Conservation (phyloP, 2,113 vertebrate genomes). For the Turnix velox region DNA sequence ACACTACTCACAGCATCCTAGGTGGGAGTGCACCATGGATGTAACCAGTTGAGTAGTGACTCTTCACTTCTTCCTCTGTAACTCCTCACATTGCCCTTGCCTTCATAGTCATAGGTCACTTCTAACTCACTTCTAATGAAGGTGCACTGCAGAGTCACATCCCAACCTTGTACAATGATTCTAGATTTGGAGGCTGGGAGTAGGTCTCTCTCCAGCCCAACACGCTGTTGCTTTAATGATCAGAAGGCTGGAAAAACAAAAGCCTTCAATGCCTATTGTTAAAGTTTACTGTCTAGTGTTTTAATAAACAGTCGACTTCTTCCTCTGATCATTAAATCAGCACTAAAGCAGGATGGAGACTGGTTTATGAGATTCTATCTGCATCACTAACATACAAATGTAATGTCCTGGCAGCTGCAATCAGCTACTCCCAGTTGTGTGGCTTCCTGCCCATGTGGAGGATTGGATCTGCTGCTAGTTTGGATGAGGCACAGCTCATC, state of each 20-base stretch:
- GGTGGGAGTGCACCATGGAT: fast-evolving
- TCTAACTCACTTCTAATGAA: no score
- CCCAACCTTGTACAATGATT: not conserved
- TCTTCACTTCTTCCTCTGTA: not conserved
- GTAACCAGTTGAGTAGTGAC: fast-evolving
- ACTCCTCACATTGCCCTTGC: not conserved
- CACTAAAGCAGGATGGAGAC: constrained; percentile 37
- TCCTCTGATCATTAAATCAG: constrained; percentile 32
- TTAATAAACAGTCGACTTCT: constrained; percentile 56
- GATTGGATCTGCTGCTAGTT: not conserved
- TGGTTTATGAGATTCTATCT: constrained; percentile 30
- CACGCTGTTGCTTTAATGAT: not conserved
- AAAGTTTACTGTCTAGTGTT: constrained; percentile 59
- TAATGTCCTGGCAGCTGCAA: constrained; percentile 25
- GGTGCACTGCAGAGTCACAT: not conserved
- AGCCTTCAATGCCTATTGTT: constrained; percentile 32
- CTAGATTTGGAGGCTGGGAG: not conserved
- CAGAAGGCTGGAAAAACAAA: constrained; percentile 35
- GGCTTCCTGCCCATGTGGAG: not conserved
- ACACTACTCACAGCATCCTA: not conserved
- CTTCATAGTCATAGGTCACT: not conserved
- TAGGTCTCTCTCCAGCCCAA: not conserved
- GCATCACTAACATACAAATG: not conserved
- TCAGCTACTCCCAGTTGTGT: not conserved
- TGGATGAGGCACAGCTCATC: not conserved